phyloP scores from a whole-genome alignment of 2,113 vertebrate genomes.

The Microcebus ravelobensis region DNA sequence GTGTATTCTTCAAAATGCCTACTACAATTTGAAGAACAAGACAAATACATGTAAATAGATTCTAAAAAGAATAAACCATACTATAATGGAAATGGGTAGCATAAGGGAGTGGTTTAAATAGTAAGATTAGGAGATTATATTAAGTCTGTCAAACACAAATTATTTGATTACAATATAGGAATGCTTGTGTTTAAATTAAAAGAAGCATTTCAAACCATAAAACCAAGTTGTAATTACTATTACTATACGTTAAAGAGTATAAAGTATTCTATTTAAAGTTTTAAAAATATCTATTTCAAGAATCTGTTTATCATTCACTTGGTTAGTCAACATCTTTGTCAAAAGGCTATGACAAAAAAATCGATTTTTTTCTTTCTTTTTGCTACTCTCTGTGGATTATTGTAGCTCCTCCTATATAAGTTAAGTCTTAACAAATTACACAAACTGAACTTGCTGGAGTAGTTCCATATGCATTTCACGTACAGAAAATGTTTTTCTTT shows the following conservation, averaged over 20 bases:
- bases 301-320: slow-evolving; percentile 48
- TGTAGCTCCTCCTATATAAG: slow-evolving; percentile 44
- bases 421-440: slow-evolving; percentile 60
- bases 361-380: slow-evolving; percentile 40
- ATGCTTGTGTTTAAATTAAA: background rate
- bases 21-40: background rate
- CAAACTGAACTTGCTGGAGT: slow-evolving; percentile 49
- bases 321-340: slow-evolving; percentile 11
- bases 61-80: background rate
- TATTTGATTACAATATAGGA: background rate
- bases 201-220: slow-evolving; percentile 17
- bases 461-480: slow-evolving; percentile 73
- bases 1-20: background rate
- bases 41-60: background rate
- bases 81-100: background rate
- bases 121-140: background rate
- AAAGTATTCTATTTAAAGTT: slow-evolving; percentile 41
- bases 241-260: slow-evolving; percentile 1
- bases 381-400: slow-evolving; percentile 63
- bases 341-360: slow-evolving; percentile 52
- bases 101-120: background rate
- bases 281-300: slow-evolving; percentile 30
- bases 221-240: slow-evolving; percentile 10
- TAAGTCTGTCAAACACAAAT: background rate
- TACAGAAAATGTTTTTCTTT: slow-evolving; percentile 66